These are phyloP conservation scores for Brachirus orientalis DNA, from an alignment of 2,113 vertebrate species.

Conservation along the genomic window DNA sequence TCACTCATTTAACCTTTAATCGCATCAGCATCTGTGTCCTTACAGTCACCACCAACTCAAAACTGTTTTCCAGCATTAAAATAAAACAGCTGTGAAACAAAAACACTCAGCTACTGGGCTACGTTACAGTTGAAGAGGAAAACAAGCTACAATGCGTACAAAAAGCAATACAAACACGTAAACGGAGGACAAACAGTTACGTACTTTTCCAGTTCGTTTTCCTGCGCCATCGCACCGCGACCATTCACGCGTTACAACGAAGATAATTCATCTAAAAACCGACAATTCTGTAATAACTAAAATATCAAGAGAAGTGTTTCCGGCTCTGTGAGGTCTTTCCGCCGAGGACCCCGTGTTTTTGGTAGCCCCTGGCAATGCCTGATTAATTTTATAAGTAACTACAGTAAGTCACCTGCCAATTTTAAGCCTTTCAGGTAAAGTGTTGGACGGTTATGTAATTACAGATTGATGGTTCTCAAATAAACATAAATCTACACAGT, in stretches of 20 bases:
- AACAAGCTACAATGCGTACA: neutral
- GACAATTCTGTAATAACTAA: constrained; percentile 1
- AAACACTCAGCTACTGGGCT: neutral
- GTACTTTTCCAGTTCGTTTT: constrained; percentile 78
- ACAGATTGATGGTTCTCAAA: too few species aligned
- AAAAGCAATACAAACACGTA: neutral
- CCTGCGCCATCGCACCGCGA: constrained; percentile 65
- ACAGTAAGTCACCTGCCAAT: too few species aligned
- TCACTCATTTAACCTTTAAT: constrained; percentile 40
- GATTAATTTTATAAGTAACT: too few species aligned
- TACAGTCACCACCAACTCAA: neutral
- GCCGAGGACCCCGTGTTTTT: constrained; percentile 44
- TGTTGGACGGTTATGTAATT: too few species aligned
- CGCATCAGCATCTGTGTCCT: neutral
- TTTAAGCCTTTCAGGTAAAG: too few species aligned
- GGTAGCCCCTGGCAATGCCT: constrained; percentile 38
- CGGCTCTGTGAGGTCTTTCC: constrained; percentile 48
- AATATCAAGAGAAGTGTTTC: constrained; percentile 58
- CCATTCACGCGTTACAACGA: neutral
- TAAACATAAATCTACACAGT: too few species aligned
- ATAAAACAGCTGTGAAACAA: neutral
- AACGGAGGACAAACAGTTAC: neutral
- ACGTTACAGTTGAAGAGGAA: neutral
- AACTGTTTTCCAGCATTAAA: neutral
- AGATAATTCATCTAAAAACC: constrained; percentile 10